Evolutionary conservation across 2,797 vertebrate species (phyloP), one percentile per base, ranked within the genome.

Genomic region (Lepilemur ruficaudatus): DNA sequence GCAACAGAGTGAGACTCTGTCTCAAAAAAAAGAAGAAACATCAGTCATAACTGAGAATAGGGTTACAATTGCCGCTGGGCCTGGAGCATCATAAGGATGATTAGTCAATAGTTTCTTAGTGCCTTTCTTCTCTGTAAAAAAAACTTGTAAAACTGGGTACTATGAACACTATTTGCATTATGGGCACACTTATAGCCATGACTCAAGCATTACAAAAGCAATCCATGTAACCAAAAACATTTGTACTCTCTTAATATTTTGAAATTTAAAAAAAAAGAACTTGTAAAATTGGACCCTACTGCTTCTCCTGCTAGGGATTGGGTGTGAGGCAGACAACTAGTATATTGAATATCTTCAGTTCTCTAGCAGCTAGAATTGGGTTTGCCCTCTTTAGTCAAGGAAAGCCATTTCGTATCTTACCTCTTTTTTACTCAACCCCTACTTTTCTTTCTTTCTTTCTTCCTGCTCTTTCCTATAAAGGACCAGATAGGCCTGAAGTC

Each of bases 401-500:
- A 89, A 93, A 89, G 5, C 22, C n/a, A 41, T 82, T 96, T 88
- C 92, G 38, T 85, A 2, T 79, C 69, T 86, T 84, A 75, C 13
- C 20, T 78, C 86, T 41, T 86, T 95, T 81, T 94, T 52, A 69
- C 35, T 94, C 50, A 89, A 4, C 48, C 22, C 83, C 11, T 88
- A 17, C 35, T 94, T 78, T 92, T 55, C 23, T 85, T 93, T 92
- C n/a, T 82, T 84, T 93, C 38, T 43, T 88, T 92, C 25, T 88
- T 83, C 32, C 50, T 91, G 72, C 17, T 91, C 25, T 94, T 85
- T 55, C 38, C 38, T 89, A 30, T 28, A 93, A 87, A 96, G 48
- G 88, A 59, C 48, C 23, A 86, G 28, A 41, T 72, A 59, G 35
- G 22, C 46, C 25, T 85, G 20, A 75, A 35, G 18, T 84, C 43